Base-by-base conservation (phyloP, 2,888 invertebrate genomes). In the Cynaeus angustus region DNA sequence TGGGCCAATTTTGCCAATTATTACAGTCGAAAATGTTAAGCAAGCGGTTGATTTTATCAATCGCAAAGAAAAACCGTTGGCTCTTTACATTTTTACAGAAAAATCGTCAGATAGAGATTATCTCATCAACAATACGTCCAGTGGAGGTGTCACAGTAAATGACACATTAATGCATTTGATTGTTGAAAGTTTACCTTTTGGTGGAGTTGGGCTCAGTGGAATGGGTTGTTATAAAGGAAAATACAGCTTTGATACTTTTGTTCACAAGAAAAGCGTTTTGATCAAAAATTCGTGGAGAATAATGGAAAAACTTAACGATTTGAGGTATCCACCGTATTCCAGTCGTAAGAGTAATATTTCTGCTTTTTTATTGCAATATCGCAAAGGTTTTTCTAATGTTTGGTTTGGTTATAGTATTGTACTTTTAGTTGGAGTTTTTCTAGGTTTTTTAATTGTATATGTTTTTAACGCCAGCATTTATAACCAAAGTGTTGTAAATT, bases 191-290 rank as follows among this genome's bases (percentile, higher is more conserved):
- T 86, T 99, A 71, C 99, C 99, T 0, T 99, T 99, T 85, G 99
- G 99, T 52, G 99, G 99, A 5, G 95, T 99, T 56, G 99, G 99
- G 1, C 84, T 88, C 78, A 98, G 98, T 82, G 99, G 99, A 46
- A 95, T 97, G 87, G 98, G 98, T 33, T 87, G 90, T 0, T 99
- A 99, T 86, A 98, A 99, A 85, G 99, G 99, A 61, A 92, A 92
- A 84, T 87, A 88, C 72, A 92, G 94, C 0, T 98, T 95, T 80
- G 95, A 98, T 76, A 95, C 97, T 0, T 99, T 99, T 86, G 92
- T 94, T 0, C 99, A 99, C 85, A 84, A 88, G 90, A 83, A 91
- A 16, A 68, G 72, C 7, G 52, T 45, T 9, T 66, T 77, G 7
- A 88, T 91, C 0, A 68, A 62, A 37, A 61, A 61, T 46, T 45